Evolutionary conservation across 2,113 vertebrate species (phyloP).

Genomic region (Hippocampus mohnikei): DNA sequence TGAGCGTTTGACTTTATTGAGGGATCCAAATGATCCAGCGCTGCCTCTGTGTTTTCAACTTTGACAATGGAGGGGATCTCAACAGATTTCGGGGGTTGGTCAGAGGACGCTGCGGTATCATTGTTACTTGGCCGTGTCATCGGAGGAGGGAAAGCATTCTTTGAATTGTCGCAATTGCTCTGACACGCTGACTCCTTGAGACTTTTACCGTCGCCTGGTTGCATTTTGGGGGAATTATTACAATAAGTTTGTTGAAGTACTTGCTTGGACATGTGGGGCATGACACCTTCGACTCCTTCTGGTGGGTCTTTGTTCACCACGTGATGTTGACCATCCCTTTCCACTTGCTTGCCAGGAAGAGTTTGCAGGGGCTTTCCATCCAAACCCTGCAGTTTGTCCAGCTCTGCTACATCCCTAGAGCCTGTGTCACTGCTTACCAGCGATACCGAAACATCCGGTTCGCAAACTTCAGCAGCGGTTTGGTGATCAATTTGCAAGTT

Average conservation of each 20-base stretch:
- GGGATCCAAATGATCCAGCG: slow-evolving; percentile 25
- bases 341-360: background rate
- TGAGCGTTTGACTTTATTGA: background rate
- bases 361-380: background rate
- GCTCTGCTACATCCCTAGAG: background rate
- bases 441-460: slow-evolving; percentile 16
- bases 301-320: slow-evolving; percentile 1
- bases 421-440: background rate
- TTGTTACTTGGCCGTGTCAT: background rate
- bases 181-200: slow-evolving; percentile 7
- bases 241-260: slow-evolving; percentile 3
- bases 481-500: slow-evolving; percentile 22
- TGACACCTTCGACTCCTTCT: background rate
- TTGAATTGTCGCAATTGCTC: background rate
- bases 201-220: background rate
- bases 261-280: slow-evolving; percentile 1
- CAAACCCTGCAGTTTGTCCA: background rate
- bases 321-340: background rate
- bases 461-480: slow-evolving; percentile 36
- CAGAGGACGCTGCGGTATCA: background rate
- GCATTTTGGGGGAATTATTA: background rate
- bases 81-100: background rate
- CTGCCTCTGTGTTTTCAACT: slow-evolving; percentile 36
- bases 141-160: background rate
- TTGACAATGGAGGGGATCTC: slow-evolving; percentile 24